Evolutionary conservation across 2,797 vertebrate genomes (phyloP).

Genomic region (Muscicapa striata): DNA sequence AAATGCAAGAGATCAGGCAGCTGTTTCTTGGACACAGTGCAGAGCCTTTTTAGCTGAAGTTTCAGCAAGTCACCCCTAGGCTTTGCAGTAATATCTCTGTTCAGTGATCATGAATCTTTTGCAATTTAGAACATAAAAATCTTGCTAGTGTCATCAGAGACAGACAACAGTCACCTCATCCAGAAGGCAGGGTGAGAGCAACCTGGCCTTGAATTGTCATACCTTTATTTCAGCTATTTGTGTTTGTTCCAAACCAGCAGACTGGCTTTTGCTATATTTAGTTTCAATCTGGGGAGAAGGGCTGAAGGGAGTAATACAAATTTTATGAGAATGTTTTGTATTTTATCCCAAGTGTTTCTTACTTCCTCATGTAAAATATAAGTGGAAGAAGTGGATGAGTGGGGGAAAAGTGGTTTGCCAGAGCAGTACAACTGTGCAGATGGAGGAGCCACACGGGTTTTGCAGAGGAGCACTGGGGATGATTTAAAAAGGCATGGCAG

Average conservation of each 20-base stretch:
- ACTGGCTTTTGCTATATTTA: constrained; percentile 1
- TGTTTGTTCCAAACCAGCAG: neutral
- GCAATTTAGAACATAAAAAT: constrained; percentile 19
- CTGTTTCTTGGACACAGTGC: neutral
- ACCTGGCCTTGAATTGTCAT: neutral
- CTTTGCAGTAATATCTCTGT: neutral
- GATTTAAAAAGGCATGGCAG: neutral
- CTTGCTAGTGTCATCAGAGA: neutral
- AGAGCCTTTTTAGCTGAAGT: neutral
- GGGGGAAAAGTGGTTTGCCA: neutral
- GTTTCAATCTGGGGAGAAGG: neutral
- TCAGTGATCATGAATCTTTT: neutral
- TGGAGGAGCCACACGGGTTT: neutral
- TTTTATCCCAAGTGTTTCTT: constrained; percentile 7
- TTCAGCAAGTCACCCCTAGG: constrained; percentile 3
- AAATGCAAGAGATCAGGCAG: neutral
- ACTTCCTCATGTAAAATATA: neutral
- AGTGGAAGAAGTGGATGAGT: neutral
- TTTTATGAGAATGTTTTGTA: constrained; percentile 6
- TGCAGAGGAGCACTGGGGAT: neutral
- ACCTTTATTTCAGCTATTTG: neutral
- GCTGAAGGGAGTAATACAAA: neutral
- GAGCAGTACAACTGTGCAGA: neutral
- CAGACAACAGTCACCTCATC: neutral
- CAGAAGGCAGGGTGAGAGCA: neutral